Conservation (phyloP, 2,888 invertebrate genomes). For the Lithophane socia region DNA sequence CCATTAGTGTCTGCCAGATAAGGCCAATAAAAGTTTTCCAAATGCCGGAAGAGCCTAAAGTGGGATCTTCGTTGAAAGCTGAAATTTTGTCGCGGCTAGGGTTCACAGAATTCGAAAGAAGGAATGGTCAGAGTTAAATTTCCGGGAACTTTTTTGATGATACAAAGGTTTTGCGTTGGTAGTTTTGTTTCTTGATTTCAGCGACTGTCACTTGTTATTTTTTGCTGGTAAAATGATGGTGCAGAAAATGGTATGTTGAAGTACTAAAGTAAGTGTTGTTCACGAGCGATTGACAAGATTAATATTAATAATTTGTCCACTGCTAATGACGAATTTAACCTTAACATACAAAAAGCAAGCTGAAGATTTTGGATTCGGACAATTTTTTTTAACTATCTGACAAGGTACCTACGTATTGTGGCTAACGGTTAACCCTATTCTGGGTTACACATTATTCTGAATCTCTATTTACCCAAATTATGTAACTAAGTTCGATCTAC, state of each 20-base stretch:
- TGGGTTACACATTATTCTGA: too few species aligned
- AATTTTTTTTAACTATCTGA: too few species aligned
- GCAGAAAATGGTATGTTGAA: not conserved
- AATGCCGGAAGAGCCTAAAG: conserved; percentile 55
- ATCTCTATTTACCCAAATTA: too few species aligned
- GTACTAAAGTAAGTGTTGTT: too few species aligned
- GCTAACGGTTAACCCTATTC: too few species aligned
- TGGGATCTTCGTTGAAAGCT: conserved; percentile 54
- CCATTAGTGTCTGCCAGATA: conserved; percentile 65
- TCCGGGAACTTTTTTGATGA: conserved; percentile 15
- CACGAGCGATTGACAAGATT: not conserved
- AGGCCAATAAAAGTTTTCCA: conserved; percentile 64
- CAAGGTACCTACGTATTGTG: too few species aligned
- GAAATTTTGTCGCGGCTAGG: conserved; percentile 35
- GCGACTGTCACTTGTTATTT: not conserved
- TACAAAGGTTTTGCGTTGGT: not conserved
- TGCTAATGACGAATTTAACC: not conserved
- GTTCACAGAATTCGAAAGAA: conserved; percentile 6
- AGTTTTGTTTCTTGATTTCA: conserved; percentile 8
- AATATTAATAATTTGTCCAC: not conserved
- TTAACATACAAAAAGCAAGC: too few species aligned
- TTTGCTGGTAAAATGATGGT: not conserved
- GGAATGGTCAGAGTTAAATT: conserved; percentile 11
- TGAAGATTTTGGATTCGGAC: too few species aligned
- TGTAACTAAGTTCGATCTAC: too few species aligned